Base-by-base conservation (phyloP, 2,797 vertebrate genomes). In the Rhinichthys osculus region DNA sequence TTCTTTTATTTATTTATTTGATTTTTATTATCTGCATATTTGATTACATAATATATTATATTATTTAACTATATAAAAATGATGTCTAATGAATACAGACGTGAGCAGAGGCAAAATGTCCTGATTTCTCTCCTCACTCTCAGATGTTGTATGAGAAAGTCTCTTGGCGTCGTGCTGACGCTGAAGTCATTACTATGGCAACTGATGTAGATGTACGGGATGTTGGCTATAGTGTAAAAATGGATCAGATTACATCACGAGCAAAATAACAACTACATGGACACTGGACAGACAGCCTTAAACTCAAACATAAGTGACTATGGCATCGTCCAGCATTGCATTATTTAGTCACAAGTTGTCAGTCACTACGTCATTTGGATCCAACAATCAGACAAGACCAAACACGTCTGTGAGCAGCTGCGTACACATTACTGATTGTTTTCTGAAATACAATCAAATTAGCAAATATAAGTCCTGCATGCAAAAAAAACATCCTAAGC, bases 151-250 rank as follows among this genome's bases (percentile, higher is more conserved):
- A 13, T 76, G 47, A 76, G 73, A 54, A 76, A 54, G 73, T 54
- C 50, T 54, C 50, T 76, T 35, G 30, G 73, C 30, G 50, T 23
- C 19, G 30, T 35, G 73, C 50, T 76, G 73, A 76, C 50, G 73
- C 73, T 54, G 50, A 76, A 54, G 19, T 76, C 50, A 35, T 76
- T 76, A 14, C 73, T 76, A 76, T 76, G 73, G 73, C 30, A 76
- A 76, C 73, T 54, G 73, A 76, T 76, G 21, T 33, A 76, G 73
- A 76, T 76, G 21, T 21, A 76, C 3, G 10, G 17, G 47, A 76
- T 35, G 73, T 23, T 54, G 73, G 50, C 73, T 35, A 54, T 23
- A 35, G 19, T 23, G 73, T 54, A 54, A 19, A 54, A 76, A 76
- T 1, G 30, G 73, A 23, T 54, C 73, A 13, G 50, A 54, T 54